A percentile compares a stretch with the other conserved stretches of the same genome.
Evolutionary conservation across 1,140 invertebrate species (phyloP).

Genomic region (Zaprionus ornatus): DNA sequence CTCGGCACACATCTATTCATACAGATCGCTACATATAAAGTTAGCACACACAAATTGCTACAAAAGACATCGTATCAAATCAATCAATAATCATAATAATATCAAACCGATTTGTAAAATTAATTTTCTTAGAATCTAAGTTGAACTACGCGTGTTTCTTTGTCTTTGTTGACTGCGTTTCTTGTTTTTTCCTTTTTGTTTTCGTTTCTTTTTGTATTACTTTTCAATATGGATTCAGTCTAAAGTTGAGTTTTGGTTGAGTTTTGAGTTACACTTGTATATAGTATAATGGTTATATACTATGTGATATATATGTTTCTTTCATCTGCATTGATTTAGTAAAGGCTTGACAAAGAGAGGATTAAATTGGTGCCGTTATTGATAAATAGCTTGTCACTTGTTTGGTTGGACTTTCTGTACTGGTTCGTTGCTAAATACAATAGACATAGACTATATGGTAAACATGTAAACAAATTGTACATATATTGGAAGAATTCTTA

Average conservation of each 20-base stretch:
- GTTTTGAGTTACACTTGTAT: slow-evolving; percentile 32
- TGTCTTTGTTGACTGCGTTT: slow-evolving; percentile 25
- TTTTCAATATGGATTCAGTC: slow-evolving; percentile 68
- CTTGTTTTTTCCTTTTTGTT: slow-evolving; percentile 15
- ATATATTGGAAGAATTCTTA: slow-evolving; percentile 56
- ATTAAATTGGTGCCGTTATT: slow-evolving; percentile 54
- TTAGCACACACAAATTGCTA: slow-evolving; percentile 22
- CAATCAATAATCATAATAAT: slow-evolving; percentile 44
- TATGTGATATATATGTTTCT: slow-evolving; percentile 18
- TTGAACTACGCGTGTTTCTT: slow-evolving; percentile 51
- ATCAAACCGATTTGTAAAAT: slow-evolving; percentile 30
- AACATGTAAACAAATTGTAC: slow-evolving; percentile 59
- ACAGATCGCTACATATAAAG: slow-evolving; percentile 26
- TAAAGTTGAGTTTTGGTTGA: slow-evolving; percentile 72
- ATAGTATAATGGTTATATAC: neutral
- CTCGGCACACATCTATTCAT: slow-evolving; percentile 28
- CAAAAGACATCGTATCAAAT: slow-evolving; percentile 4
- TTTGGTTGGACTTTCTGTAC: neutral
- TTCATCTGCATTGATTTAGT: neutral
- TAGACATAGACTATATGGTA: slow-evolving; percentile 73
- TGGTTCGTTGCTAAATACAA: neutral
- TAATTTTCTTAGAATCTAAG: slow-evolving; percentile 58
- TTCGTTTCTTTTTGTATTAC: slow-evolving; percentile 38
- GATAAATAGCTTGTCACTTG: slow-evolving; percentile 11
- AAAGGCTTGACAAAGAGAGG: slow-evolving; percentile 26